Evolutionary conservation across 2,113 vertebrate genomes (phyloP).

Genomic region (Eurystomus gularis): DNA sequence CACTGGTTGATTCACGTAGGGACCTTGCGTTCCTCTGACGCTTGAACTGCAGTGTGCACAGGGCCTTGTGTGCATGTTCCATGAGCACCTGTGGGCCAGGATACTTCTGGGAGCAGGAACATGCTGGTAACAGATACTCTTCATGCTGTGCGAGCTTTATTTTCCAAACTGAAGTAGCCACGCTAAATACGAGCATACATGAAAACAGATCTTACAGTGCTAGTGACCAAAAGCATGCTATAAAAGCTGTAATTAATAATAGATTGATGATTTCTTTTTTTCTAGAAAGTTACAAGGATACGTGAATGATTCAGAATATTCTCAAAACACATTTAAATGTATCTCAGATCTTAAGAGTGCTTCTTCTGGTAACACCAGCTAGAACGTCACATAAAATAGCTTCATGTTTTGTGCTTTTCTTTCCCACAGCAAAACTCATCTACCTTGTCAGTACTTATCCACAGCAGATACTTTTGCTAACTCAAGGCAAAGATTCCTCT

Average conservation of each 20-base stretch:
- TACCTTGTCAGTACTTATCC: neutral
- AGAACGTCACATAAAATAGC: neutral
- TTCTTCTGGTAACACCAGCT: neutral
- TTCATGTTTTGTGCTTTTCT: neutral
- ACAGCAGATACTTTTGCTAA: neutral
- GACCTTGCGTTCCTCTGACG: neutral
- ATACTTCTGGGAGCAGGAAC: neutral
- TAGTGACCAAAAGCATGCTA: neutral
- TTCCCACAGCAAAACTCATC: neutral
- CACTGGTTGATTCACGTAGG: neutral
- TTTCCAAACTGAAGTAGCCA: neutral
- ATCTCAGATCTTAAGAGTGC: neutral
- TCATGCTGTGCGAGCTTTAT: neutral
- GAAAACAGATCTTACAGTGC: neutral
- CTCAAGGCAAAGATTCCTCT: neutral
- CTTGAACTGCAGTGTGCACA: neutral
- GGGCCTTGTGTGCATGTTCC: neutral
- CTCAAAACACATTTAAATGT: neutral
- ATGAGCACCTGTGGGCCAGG: neutral
- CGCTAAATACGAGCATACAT: neutral
- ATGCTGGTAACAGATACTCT: neutral
- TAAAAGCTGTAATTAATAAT: neutral
- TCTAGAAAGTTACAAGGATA: neutral
- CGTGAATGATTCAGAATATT: neutral
- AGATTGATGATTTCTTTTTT: neutral